A percentile compares a stretch with the other conserved stretches of the same genome.
These are phyloP conservation scores for Gyrodactylus salaris DNA, from an alignment of 1,140 invertebrate genomes.

Conservation along the genomic window DNA sequence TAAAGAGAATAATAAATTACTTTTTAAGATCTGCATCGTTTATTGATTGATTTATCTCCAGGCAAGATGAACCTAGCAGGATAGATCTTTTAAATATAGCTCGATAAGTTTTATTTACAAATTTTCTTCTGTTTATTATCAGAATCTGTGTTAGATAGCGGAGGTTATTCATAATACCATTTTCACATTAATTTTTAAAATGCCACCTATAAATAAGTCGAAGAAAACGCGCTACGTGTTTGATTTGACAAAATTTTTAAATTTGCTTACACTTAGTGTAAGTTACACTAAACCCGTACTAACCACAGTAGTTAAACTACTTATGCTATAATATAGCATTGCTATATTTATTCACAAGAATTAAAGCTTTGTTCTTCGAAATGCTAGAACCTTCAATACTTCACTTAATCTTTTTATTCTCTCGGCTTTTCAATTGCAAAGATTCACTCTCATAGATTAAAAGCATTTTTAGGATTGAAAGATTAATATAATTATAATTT, in stretches of 20 bases:
- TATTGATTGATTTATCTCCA: not conserved
- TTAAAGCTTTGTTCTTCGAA: no score
- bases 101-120: not conserved
- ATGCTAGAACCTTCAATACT: no score
- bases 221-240: not conserved
- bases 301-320: not conserved
- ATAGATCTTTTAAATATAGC: not conserved
- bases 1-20: not conserved
- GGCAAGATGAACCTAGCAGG: not conserved
- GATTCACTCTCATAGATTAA: no score
- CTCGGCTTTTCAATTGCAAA: no score
- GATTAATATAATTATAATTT: no score
- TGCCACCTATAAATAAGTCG: not conserved
- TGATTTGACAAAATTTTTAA: no score
- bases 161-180: not conserved
- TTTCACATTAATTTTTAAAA: not conserved
- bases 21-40: not conserved
- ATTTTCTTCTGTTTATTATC: not conserved
- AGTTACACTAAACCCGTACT: no score
- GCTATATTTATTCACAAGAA: not conserved
- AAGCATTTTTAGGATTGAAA: no score
- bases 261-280: no score
- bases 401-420: no score
- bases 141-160: not conserved
- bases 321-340: not conserved